Evolutionary conservation across 2,888 invertebrate species (phyloP).

Genomic region (Pheosia tremula): DNA sequence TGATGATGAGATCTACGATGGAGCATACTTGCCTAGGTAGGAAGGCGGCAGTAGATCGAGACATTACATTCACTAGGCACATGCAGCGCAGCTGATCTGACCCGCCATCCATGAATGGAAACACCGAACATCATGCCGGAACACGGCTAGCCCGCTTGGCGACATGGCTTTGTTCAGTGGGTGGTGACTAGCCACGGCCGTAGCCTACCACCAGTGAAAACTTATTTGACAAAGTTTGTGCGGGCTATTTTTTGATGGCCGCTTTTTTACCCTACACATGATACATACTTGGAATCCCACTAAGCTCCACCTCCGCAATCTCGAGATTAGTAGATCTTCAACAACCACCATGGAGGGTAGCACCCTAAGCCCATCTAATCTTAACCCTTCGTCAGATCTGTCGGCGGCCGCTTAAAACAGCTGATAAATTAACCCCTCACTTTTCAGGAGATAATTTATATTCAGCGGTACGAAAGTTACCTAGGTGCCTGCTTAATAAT

Average conservation of each 20-base stretch:
- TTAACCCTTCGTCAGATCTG: constrained; percentile 31
- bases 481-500: not conserved
- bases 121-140: too few relatives aligned
- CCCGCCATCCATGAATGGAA: too few relatives aligned
- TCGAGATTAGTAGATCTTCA: constrained; percentile 29
- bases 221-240: too few relatives aligned
- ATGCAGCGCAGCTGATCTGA: too few relatives aligned
- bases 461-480: not conserved
- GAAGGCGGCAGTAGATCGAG: too few relatives aligned
- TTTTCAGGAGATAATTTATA: constrained; percentile 1
- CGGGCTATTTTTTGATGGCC: not conserved
- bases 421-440: constrained; percentile 6
- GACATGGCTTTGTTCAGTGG: too few relatives aligned
- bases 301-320: constrained; percentile 29
- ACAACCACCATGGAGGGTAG: constrained; percentile 22
- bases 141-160: too few relatives aligned
- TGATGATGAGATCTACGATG: too few relatives aligned
- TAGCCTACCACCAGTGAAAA: too few relatives aligned
- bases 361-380: constrained; percentile 26
- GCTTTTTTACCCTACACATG: not conserved
- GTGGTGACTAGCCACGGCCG: too few relatives aligned
- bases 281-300: not conserved
- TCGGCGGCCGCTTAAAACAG: constrained; percentile 10
- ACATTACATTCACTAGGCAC: too few relatives aligned
- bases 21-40: too few relatives aligned